Base-by-base conservation (phyloP, 1,140 invertebrate genomes). In the Panulirus ornatus region DNA sequence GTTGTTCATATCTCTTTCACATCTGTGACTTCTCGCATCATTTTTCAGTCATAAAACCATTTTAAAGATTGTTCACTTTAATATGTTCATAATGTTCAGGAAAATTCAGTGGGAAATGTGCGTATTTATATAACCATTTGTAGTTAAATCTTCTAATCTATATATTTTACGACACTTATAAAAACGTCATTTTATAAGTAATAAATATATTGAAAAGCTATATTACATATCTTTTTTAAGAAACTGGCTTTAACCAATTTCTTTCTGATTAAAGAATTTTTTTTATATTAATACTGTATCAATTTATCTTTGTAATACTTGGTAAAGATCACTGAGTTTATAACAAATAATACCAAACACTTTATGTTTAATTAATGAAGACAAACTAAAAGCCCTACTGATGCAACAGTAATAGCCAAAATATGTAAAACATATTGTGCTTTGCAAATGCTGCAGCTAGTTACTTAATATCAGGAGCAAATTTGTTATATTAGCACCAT, bases 261-360 rank as follows among this genome's bases (percentile, higher is more conserved):
- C 54, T 58, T 14, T 22, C 54, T n/a, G 11, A 3, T 22, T 22
- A 3, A 58, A 58, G 54, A 58, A 58, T 19, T 58, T 58, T 58
- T 58, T 58, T 66, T 66, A 27, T 66, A 27, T 27, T 66, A 66
- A 66, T 66, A 66, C 58, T 66, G 58, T 66, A 66, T 66, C n/a
- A 22, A 30, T 66, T 66, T 27, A n/a, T 66, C 58, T 66, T 30
- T 16, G 30, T 66, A 66, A 66, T 66, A 66, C 58, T 66, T 66
- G 58, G n/a, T 66, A 27, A 66, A 66, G 27, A 66, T 66, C 58
- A 66, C 58, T 6, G 58, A 66, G n/a, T 66, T 66, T 22, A 66
- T 66, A 9, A 66, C 5, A 66, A 66, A 30, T 66, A 30, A 66
- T 66, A 66, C 58, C 58, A 66, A 27, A 66, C 9, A 30, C n/a